phyloP scores from a whole-genome alignment of 2,797 vertebrate genomes.

The Uromys caudimaculatus region DNA sequence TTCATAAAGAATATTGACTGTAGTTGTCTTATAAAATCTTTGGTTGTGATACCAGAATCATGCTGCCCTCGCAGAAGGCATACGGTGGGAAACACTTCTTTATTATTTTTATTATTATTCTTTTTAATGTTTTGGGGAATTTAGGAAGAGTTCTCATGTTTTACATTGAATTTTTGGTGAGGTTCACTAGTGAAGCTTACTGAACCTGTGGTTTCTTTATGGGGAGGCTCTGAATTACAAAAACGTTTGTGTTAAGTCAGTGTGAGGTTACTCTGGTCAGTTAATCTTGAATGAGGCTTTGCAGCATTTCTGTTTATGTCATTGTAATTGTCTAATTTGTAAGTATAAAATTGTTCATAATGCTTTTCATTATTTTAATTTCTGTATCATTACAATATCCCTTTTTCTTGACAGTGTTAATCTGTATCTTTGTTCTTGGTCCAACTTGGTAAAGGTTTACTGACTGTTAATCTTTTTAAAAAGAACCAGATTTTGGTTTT shows the following conservation, averaged over 20 bases:
- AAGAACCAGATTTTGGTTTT: not conserved
- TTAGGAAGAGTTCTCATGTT: constrained; percentile 7
- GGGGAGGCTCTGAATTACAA: not conserved
- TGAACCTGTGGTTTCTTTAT: not conserved
- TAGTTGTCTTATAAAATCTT: not conserved
- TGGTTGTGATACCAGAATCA: not conserved
- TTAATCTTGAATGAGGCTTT: constrained; percentile 25
- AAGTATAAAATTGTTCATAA: not conserved
- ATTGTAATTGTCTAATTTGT: not conserved
- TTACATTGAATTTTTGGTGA: not conserved
- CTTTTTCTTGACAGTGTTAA: not conserved
- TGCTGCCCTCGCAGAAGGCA: not conserved
- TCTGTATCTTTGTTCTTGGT: not conserved
- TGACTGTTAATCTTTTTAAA: constrained; percentile 30
- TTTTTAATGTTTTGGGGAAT: not conserved
- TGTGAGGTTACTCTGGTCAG: not conserved
- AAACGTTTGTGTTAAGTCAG: not conserved
- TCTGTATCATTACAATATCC: not conserved
- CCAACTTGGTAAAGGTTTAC: not conserved
- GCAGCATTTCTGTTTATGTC: not conserved
- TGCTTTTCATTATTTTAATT: not conserved
- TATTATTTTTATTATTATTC: not conserved
- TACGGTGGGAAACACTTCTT: not conserved
- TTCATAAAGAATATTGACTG: not conserved
- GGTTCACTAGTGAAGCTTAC: not conserved